A percentile compares a stretch with the other conserved stretches of the same genome.
These are phyloP conservation scores for Amphipoea lucens DNA, from an alignment of 2,888 invertebrate species.

Conservation along the genomic window DNA sequence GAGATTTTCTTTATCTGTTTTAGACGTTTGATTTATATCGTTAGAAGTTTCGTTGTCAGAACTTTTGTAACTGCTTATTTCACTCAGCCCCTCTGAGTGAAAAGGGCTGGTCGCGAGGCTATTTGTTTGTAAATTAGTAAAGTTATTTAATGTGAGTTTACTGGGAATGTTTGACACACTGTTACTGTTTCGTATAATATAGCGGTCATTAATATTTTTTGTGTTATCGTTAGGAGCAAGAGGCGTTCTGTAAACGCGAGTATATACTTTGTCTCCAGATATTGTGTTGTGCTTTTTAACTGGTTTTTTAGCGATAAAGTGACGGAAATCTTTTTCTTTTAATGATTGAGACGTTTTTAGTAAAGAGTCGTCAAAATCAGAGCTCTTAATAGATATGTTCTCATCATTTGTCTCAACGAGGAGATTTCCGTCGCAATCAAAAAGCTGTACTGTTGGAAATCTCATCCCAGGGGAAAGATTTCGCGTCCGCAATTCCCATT, in stretches of 20 bases:
- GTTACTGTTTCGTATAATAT: constrained; percentile 76
- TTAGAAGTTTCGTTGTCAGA: constrained; percentile 87
- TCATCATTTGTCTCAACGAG: constrained; percentile 91
- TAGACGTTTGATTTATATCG: constrained; percentile 72
- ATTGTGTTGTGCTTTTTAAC: constrained; percentile 86
- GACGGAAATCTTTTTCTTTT: constrained; percentile 83
- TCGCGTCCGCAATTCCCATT: constrained; percentile 92
- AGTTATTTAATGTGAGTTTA: constrained; percentile 81
- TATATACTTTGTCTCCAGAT: constrained; percentile 85
- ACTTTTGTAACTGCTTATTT: constrained; percentile 89
- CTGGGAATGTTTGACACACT: constrained; percentile 86
- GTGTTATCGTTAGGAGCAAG: constrained; percentile 66
- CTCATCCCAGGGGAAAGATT: constrained; percentile 91
- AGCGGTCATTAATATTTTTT: constrained; percentile 71
- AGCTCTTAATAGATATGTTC: constrained; percentile 87
- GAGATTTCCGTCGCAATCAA: constrained; percentile 91
- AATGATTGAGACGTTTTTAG: constrained; percentile 82
- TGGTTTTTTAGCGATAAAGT: constrained; percentile 79
- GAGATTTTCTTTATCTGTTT: constrained; percentile 64
- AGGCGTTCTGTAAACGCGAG: constrained; percentile 82
- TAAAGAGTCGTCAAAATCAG: constrained; percentile 77
- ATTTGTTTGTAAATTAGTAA: constrained; percentile 78
- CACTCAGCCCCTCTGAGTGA: constrained; percentile 83
- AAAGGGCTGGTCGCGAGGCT: constrained; percentile 83
- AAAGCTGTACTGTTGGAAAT: constrained; percentile 91